Evolutionary conservation across 2,113 vertebrate species (phyloP), one percentile per base, ranked within the genome.

Genomic region (Macrotus californicus): DNA sequence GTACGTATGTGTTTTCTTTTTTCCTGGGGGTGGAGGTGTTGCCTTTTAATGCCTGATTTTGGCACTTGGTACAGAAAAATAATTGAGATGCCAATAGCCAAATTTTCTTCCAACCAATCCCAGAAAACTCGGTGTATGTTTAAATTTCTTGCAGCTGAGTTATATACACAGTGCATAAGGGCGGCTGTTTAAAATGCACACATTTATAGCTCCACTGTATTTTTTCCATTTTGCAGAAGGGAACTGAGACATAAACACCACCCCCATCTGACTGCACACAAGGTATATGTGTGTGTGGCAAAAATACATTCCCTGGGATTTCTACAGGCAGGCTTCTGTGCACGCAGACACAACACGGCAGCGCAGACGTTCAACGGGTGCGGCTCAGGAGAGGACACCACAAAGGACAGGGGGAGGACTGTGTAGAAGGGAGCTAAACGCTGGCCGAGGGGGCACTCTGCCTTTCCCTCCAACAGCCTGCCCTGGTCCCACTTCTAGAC

Each of bases 41-140:
- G 88, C 70, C 82, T 73, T 92, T 93, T 87, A 96, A 93, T 43
- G 73, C 85, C 81, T 88, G 80, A 89, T 82, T 43, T 95, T 92
- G 96, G 94, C 95, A 95, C 36, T 72, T n/a, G 39, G 84, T 83
- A 36, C 72, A 73, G 91, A 94, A 95, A 96, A 93, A 93, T 81
- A 89, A 84, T 67, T 26, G 89, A 67, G 95, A 50, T 39, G 83
- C 83, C 81, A 36, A 82, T 34, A 94, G 96, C 96, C 96, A 96
- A 89, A 92, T 96, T 96, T 89, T 83, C 92, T 89, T 92, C 81
- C 95, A 87, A 82, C 73, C 72, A 34, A 31, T 56, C 96, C 93
- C 91, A 36, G 34, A 92, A 82, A 76, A 92, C 64, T 64, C 77
- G 29, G 82, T 88, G 86, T 89, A 46, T 83, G 81, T 95, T 95